Conservation (phyloP, 2,797 vertebrate species). For the Spatula clypeata region DNA sequence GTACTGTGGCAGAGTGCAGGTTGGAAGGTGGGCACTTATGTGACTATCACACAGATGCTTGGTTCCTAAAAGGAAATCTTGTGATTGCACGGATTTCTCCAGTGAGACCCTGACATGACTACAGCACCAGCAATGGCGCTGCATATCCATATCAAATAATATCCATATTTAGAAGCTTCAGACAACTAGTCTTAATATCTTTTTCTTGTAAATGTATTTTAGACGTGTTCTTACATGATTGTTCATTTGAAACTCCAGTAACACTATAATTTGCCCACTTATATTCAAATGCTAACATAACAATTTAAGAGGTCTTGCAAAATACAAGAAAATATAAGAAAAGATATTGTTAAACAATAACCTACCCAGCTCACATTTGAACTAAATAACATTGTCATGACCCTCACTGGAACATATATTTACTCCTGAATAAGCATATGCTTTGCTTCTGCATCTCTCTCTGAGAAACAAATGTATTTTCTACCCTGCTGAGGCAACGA, state of each 20-base stretch:
- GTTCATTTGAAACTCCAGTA: slow-evolving; percentile 39
- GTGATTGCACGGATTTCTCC: not conserved
- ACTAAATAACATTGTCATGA: not conserved
- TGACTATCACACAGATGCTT: not conserved
- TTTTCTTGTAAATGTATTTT: not conserved
- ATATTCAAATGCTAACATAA: not conserved
- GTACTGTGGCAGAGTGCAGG: rapidly evolving
- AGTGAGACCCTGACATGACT: not conserved
- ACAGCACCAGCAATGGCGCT: not conserved
- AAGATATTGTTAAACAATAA: not conserved
- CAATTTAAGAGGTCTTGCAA: not conserved
- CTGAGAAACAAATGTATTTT: not conserved
- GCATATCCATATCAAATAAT: not conserved
- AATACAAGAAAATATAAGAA: slow-evolving; percentile 19
- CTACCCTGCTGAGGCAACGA: not conserved
- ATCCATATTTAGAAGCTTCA: not conserved
- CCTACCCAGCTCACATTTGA: rapidly evolving
- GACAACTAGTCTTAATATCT: not conserved
- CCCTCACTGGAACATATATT: not conserved
- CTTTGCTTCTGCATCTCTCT: not conserved
- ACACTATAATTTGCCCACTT: slow-evolving; percentile 16
- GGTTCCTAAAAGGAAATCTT: not conserved
- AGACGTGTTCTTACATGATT: slow-evolving; percentile 15
- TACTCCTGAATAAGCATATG: not conserved
- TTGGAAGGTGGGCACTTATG: not conserved